A percentile compares a stretch with the other conserved stretches of the same genome.
These are phyloP conservation scores for Drosophila willistoni DNA, from an alignment of 1,140 invertebrate species.

Conservation along the genomic window DNA sequence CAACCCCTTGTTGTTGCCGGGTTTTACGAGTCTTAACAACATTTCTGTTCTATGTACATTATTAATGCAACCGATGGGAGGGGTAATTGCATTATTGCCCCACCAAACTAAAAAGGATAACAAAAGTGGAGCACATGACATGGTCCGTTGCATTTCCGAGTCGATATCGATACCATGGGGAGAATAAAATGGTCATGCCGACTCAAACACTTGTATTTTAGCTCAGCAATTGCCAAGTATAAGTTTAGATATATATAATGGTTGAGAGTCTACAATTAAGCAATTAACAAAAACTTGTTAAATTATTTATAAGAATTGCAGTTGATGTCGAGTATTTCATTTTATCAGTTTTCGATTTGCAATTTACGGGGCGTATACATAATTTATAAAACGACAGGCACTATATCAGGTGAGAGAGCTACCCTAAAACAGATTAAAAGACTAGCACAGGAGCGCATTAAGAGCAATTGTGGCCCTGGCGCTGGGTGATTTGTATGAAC, in stretches of 20 bases:
- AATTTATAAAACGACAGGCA: too few relatives aligned
- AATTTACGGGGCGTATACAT: too few relatives aligned
- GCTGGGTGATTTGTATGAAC: too few relatives aligned
- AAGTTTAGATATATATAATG: background rate
- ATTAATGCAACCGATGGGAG: constrained; percentile 32
- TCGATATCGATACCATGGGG: constrained; percentile 20
- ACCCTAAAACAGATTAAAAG: too few relatives aligned
- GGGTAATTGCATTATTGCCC: constrained; percentile 65
- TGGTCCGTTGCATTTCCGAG: constrained; percentile 47
- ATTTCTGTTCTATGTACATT: constrained; percentile 37
- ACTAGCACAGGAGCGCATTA: too few relatives aligned
- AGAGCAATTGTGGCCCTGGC: too few relatives aligned
- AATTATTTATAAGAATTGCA: too few relatives aligned
- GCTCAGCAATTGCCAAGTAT: constrained; percentile 15
- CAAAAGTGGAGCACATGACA: constrained; percentile 58
- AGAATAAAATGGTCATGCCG: constrained; percentile 40
- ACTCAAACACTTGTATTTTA: constrained; percentile 2
- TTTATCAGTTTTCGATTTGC: too few relatives aligned
- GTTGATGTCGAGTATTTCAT: too few relatives aligned
- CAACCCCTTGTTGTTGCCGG: background rate
- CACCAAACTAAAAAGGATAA: background rate
- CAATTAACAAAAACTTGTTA: too few relatives aligned
- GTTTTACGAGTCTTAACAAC: constrained; percentile 53
- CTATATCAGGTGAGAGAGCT: too few relatives aligned
- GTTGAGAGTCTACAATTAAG: background rate